Percentiles rank a stretch among this genome's conserved stretches.
Conservation (phyloP, 2,797 vertebrate species). For the Arvicola amphibius region DNA sequence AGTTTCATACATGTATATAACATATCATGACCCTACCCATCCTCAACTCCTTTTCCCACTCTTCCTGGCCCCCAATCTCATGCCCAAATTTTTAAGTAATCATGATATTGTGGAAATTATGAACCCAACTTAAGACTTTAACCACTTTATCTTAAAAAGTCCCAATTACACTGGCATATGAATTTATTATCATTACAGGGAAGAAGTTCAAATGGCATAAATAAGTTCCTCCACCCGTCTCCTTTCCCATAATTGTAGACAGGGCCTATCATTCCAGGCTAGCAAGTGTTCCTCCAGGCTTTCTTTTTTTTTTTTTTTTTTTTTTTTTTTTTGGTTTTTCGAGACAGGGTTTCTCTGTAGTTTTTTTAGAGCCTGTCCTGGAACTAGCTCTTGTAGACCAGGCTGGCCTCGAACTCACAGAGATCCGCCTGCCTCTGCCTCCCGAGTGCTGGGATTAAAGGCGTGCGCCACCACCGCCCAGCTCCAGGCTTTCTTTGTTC, state of each 20-base stretch:
- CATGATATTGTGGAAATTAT: constrained; percentile 46
- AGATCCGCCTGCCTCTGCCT: too few relatives aligned
- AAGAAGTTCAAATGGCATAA: not conserved
- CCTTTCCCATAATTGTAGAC: not conserved
- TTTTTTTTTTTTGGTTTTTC: too few relatives aligned
- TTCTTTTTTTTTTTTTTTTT: not conserved
- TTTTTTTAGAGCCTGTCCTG: too few relatives aligned
- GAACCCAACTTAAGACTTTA: constrained; percentile 29
- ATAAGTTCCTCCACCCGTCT: not conserved
- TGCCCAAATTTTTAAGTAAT: not conserved
- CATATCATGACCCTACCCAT: not conserved
- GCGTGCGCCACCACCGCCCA: too few relatives aligned
- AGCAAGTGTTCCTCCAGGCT: not conserved
- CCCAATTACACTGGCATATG: constrained; percentile 29
- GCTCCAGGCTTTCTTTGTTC: not conserved
- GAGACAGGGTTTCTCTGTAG: too few relatives aligned
- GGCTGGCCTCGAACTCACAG: too few relatives aligned
- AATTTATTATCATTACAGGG: not conserved
- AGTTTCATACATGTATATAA: not conserved
- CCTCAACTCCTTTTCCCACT: not conserved
- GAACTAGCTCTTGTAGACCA: too few relatives aligned
- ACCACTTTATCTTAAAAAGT: constrained; percentile 11
- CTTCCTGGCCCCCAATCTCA: not conserved
- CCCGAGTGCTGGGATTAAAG: too few relatives aligned
- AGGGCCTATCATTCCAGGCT: not conserved